These are phyloP conservation scores for Paraplagusia blochii DNA, from an alignment of 2,113 vertebrate genomes.

Conservation along the genomic window DNA sequence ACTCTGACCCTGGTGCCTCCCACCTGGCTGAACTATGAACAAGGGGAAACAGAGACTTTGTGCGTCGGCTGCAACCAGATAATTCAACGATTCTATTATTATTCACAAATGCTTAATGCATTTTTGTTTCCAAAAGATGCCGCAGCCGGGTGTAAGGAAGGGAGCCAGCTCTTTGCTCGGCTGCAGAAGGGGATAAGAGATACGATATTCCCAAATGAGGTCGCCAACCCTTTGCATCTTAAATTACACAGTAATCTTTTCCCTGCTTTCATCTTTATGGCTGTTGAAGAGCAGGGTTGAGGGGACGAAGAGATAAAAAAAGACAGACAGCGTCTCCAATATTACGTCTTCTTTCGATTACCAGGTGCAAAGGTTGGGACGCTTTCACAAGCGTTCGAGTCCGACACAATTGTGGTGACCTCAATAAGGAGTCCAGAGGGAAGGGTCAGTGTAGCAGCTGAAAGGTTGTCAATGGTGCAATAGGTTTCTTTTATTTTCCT, in stretches of 20 bases:
- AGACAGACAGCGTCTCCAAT: slow-evolving; percentile 18
- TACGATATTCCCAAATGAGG: slow-evolving; percentile 35
- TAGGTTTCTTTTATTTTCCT: slow-evolving; percentile 20
- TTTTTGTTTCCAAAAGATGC: slow-evolving; percentile 11
- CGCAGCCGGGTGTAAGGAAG: slow-evolving; percentile 14
- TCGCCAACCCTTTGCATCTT: slow-evolving; percentile 25
- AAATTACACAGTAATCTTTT: slow-evolving; percentile 19
- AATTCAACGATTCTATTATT: slow-evolving; percentile 49
- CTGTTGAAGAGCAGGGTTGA: background rate
- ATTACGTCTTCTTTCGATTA: slow-evolving; percentile 1
- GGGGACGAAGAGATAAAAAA: slow-evolving; percentile 8
- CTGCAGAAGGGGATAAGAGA: slow-evolving; percentile 39
- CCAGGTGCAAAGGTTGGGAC: background rate
- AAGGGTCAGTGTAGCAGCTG: background rate
- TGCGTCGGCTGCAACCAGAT: slow-evolving; percentile 48
- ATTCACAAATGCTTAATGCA: slow-evolving; percentile 8
- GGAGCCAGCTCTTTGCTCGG: slow-evolving; percentile 3
- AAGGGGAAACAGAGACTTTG: slow-evolving; percentile 10
- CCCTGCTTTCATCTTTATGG: background rate
- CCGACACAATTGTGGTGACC: slow-evolving; percentile 11
- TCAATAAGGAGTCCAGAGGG: slow-evolving; percentile 5
- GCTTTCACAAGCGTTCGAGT: slow-evolving; percentile 13
- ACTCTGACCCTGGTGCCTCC: too few species aligned
- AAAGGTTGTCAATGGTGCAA: slow-evolving; percentile 2
- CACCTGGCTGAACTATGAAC: slow-evolving; percentile 20